phyloP scores from a whole-genome alignment of 2,888 invertebrate genomes.

The Nomada fucata region DNA sequence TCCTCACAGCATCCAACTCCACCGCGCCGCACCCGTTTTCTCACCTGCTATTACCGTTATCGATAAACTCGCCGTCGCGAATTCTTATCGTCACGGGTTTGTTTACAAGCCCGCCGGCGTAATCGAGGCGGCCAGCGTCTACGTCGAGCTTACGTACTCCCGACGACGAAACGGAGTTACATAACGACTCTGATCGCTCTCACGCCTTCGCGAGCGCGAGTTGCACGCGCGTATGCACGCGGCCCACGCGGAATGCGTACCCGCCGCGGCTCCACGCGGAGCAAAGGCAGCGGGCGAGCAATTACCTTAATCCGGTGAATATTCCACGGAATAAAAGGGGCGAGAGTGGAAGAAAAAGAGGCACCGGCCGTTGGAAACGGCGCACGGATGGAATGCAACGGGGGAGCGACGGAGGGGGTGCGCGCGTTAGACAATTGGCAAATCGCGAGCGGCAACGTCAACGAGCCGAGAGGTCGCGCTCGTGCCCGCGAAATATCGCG shows the following conservation, averaged over 20 bases:
- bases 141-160: background rate
- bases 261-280: slow-evolving; percentile 64
- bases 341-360: slow-evolving; percentile 55
- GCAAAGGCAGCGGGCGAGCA: slow-evolving; percentile 74
- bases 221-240: slow-evolving; percentile 53
- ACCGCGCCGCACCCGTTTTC: too few relatives aligned
- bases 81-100: too few relatives aligned
- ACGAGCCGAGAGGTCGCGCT: slow-evolving; percentile 66
- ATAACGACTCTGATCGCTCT: slow-evolving; percentile 65
- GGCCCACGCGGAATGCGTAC: slow-evolving; percentile 63
- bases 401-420: background rate
- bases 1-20: too few relatives aligned
- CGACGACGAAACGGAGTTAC: slow-evolving; percentile 42
- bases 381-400: slow-evolving; percentile 50
- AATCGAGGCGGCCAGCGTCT: background rate
- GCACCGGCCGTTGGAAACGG: slow-evolving; percentile 27
- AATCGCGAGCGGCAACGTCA: slow-evolving; percentile 61
- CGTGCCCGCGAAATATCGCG: slow-evolving; percentile 67
- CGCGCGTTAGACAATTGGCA: slow-evolving; percentile 63
- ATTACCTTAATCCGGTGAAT: slow-evolving; percentile 84
- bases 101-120: too few relatives aligned
- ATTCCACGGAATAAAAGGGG: slow-evolving; percentile 79
- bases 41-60: too few relatives aligned
- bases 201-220: slow-evolving; percentile 59
- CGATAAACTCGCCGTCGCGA: too few relatives aligned